phyloP scores from a whole-genome alignment of 2,113 vertebrate species.

The Fulica atra region DNA sequence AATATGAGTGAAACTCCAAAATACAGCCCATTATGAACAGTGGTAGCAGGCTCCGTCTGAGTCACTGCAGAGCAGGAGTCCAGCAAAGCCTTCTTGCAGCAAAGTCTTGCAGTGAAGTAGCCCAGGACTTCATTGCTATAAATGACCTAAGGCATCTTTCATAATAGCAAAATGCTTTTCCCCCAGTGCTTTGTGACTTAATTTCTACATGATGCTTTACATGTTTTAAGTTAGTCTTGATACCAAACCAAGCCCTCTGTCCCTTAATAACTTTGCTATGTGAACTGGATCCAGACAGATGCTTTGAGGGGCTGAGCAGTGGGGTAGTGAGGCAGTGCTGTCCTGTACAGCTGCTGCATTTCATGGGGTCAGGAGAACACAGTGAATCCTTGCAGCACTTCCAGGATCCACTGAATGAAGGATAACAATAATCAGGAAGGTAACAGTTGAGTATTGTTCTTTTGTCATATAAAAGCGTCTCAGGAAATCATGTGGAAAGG shows the following conservation, averaged over 20 bases:
- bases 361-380: neutral
- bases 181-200: neutral
- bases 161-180: neutral
- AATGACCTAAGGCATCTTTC: neutral
- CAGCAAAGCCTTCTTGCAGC: neutral
- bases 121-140: neutral
- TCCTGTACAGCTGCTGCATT: neutral
- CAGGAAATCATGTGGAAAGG: neutral
- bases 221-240: neutral
- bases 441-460: neutral
- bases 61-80: neutral
- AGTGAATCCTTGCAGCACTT: neutral
- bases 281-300: neutral
- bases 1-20: neutral
- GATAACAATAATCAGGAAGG: neutral
- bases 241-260: neutral
- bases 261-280: neutral
- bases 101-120: too few relatives aligned
- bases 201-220: neutral
- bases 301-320: neutral
- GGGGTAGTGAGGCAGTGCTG: neutral
- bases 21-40: fast-evolving
- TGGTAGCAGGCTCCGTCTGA: neutral
- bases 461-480: neutral
- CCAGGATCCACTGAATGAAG: neutral